Conservation (phyloP, 1,140 invertebrate genomes). For the Drosophila suzukii region DNA sequence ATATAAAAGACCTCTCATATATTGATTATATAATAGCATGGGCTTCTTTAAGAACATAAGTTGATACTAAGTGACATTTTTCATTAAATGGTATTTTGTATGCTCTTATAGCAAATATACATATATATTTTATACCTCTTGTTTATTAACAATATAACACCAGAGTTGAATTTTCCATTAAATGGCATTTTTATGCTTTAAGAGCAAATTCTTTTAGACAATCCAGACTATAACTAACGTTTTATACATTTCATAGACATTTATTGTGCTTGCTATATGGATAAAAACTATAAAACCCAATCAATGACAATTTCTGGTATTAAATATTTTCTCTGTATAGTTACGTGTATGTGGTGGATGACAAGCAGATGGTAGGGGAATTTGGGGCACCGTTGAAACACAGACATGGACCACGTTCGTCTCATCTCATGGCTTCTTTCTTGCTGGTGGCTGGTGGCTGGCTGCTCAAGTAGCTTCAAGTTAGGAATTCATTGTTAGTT, state of each 20-base stretch:
- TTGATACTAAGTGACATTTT: too few species aligned
- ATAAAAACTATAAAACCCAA: not conserved
- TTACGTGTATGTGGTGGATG: slow-evolving; percentile 28
- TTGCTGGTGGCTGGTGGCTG: slow-evolving; percentile 51
- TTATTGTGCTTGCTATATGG: not conserved
- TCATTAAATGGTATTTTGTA: too few species aligned
- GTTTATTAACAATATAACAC: too few species aligned
- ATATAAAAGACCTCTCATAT: too few species aligned
- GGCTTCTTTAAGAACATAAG: too few species aligned
- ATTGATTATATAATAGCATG: too few species aligned
- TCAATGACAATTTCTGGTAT: not conserved
- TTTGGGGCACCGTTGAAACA: slow-evolving; percentile 16
- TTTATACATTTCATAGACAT: not conserved
- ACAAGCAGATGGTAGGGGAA: not conserved
- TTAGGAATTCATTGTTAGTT: slow-evolving; percentile 83
- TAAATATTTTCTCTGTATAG: slow-evolving; percentile 29
- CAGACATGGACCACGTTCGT: slow-evolving; percentile 67
- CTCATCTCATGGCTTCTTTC: slow-evolving; percentile 47
- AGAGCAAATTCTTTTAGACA: too few species aligned
- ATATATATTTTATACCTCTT: too few species aligned
- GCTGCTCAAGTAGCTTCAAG: slow-evolving; percentile 79
- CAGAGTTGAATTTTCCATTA: too few species aligned
- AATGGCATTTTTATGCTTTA: too few species aligned
- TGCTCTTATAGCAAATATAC: too few species aligned
- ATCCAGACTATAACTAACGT: too few species aligned